Base-by-base conservation (phyloP, 1,140 invertebrate species). In the Bombus affinis region DNA sequence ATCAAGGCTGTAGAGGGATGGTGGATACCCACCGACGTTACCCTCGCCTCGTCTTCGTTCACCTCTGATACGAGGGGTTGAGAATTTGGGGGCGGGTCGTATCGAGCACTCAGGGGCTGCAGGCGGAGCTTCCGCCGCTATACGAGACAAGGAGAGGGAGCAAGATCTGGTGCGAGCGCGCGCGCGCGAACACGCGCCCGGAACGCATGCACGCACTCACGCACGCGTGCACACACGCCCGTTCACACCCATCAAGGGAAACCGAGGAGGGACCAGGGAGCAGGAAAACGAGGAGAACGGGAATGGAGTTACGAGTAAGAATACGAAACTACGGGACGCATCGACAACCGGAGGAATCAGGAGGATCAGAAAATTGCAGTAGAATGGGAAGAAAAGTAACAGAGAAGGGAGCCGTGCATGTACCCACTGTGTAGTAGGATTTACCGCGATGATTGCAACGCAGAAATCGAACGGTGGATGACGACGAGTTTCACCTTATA, bases 61-160 rank as follows among this genome's bases (percentile, higher is more conserved):
- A 86, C 85, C 81, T 89, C 83, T 86, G 86, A 78, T 88, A 85
- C 86, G 86, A 88, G 87, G 90, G 88, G 86, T 80, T 90, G 90
- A 91, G 92, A 91, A 92, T 92, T 88, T 79, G 89, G 87, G 90
- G 92, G 92, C 92, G 92, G 91, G 87, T 89, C 92, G 85, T 86
- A 81, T 74, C 75, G 71, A 81, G 80, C 79, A 81, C 85, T 74
- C 74, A 77, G 73, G 59, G 84, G 88, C 65, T 87, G 78, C 89
- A 70, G 88, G 86, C 77, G 88, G 81, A 86, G 87, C 88, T 81
- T 86, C 72, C 47, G 25, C 57, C 28, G 53, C 68, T 85, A 37
- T 28, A 44, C 75, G 76, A 85, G 57, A 72, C 76, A 85, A 85
- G 77, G 76, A 80, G 83, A 80, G 83, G 83, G 83, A 85, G 77